Base-by-base conservation (phyloP, 2,888 invertebrate genomes). In the Conomelus anceps region DNA sequence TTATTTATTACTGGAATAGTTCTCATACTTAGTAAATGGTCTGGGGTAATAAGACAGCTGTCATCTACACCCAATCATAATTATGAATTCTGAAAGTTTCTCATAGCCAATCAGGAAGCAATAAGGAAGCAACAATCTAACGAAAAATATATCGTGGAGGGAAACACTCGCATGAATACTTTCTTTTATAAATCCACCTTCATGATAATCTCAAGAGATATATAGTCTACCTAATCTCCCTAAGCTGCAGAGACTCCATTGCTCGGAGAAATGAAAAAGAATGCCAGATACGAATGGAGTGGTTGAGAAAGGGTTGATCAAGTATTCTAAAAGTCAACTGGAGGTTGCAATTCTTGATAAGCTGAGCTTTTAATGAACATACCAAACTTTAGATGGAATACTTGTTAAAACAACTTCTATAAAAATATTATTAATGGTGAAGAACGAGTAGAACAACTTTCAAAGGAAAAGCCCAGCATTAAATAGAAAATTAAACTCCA, bases 401-500 rank as follows among this genome's bases (percentile, higher is more conserved):
- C 63, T 63, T 63, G 63, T 63, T 63, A 63, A 13, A 63, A 63
- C 20, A 63, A 20, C 63, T 63, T 63, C 63, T 63, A 63, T 63
- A 63, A 63, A 63, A 63, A 63, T 63, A 63, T 63, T 63, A 63
- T 63, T 63, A 63, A 63, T 63, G 63, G 63, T 63, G 63, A n/a
- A 63, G 63, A 63, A 63, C 63, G 63, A 63, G 63, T 23, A 86
- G 86, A 86, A 86, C 29, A 86, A 29, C 23, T 86, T 86, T 86
- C 29, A 86, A 86, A 86, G 29, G 86, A 24, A 85, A 86, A 86
- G 86, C 26, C 86, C 24, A 22, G 24, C 86, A 86, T 86, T 86
- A 86, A 86, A 86, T 86, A 86, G 86, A 86, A 86, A 86, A 86
- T 86, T 86, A 86, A 86, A 86, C 86, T 29, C 86, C 86, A 86